These are phyloP conservation scores for Orientallactaga bullata DNA, from an alignment of 2,113 vertebrate genomes.

Conservation along the genomic window DNA sequence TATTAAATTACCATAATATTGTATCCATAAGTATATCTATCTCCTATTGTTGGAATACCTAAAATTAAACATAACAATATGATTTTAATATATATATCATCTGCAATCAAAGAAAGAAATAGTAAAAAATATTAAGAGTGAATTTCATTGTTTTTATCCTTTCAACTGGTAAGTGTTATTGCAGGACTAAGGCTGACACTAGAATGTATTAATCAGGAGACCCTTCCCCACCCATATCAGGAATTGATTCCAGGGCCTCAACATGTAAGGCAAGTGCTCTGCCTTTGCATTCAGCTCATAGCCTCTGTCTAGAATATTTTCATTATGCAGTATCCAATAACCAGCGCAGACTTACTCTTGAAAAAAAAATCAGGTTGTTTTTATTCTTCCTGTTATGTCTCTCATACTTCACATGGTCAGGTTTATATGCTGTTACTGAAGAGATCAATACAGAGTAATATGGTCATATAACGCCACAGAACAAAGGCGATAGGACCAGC, in stretches of 20 bases:
- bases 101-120: background rate
- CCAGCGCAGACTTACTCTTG: background rate
- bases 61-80: background rate
- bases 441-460: background rate
- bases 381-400: background rate
- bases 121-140: no score
- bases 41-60: background rate
- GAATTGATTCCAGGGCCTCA: background rate
- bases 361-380: background rate
- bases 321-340: background rate
- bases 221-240: background rate
- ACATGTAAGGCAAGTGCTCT: background rate
- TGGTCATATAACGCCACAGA: background rate
- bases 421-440: background rate
- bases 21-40: background rate
- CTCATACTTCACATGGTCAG: background rate
- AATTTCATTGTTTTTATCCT: background rate
- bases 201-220: background rate
- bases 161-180: background rate
- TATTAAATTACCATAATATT: background rate
- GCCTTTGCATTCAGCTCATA: background rate
- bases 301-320: background rate
- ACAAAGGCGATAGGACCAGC: background rate
- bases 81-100: no score
- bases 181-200: background rate